Evolutionary conservation across 2,888 invertebrate species (phyloP), one percentile per base, ranked within the genome.

Genomic region (Scaptomyza caliginosa): DNA sequence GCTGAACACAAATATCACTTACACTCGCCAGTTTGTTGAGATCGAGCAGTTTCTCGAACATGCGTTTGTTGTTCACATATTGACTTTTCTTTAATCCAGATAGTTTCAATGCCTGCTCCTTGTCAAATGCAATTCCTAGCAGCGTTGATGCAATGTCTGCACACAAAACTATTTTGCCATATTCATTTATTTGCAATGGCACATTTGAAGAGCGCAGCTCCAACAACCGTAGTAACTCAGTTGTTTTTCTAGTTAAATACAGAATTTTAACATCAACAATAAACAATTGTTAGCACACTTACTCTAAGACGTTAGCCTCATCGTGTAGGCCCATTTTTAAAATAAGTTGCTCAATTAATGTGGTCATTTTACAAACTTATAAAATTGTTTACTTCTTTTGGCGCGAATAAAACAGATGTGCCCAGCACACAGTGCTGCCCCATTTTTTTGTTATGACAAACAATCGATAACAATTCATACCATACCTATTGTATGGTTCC

Each of bases 1-100:
- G 88, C 32, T 93, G 92, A 1, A 93, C 91, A 78, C 94, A 94
- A n/a, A 94, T 90, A 57, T 93, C 92, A 8, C 92, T 89, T 0
- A 93, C 91, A 0, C 92, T 92, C n/a, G 93, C 74, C 30, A 90
- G 90, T 43, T 93, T 93, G 70, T 93, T 93, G 2, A 95, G 78
- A 67, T 93, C 93, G 4, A 95, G 90, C 0, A 94, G 89, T 74
- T 94, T 94, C 81, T 94, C 93, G 4, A 94, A 89, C 43, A 93
- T 92, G 60, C 94, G 93, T 55, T 92, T 92, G 57, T 92, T 91
- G 62, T 93, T 94, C 10, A 88, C 89, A 85, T 94, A 95, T 0
- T 91, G 89, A 0, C 92, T 88, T 43, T 93, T 92, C 45, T 93
- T 93, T 4, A 94, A 74, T 0, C 93, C 93, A 0, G 94, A 93